Evolutionary conservation across 2,888 invertebrate species (phyloP).

Genomic region (Chydorus sphaericus): DNA sequence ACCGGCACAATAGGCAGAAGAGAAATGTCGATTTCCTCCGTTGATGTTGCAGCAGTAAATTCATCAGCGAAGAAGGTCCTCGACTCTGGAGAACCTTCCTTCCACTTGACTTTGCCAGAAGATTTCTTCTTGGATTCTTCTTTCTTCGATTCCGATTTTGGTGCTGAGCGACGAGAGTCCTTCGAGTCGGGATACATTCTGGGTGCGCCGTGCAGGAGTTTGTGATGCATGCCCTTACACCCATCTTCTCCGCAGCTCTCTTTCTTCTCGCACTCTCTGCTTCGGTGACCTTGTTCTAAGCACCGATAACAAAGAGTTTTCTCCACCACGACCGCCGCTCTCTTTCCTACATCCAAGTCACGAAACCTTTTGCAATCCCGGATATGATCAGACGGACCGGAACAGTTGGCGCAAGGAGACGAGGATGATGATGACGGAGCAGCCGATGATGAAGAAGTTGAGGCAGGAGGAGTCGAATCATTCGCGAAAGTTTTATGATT

Average conservation of each 20-base stretch:
- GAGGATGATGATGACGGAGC: not conserved
- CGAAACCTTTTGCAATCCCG: not conserved
- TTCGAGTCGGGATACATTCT: not conserved
- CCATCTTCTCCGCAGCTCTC: not conserved
- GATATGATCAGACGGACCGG: not conserved
- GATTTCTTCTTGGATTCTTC: too few relatives aligned
- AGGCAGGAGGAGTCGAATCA: too few relatives aligned
- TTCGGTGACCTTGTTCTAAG: not conserved
- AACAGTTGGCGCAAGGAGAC: not conserved
- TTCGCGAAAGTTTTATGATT: too few relatives aligned
- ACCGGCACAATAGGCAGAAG: constrained; percentile 9
- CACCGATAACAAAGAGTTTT: not conserved
- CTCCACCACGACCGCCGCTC: not conserved
- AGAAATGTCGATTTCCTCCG: not conserved
- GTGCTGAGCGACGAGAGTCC: too few relatives aligned
- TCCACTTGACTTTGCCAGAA: too few relatives aligned
- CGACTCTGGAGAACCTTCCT: too few relatives aligned
- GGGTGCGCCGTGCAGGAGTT: not conserved
- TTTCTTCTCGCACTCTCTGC: not conserved
- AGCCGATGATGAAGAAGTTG: too few relatives aligned
- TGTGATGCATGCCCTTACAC: not conserved
- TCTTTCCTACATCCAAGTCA: not conserved
- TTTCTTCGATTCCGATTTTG: too few relatives aligned
- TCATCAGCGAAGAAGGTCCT: too few relatives aligned
- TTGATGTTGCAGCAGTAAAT: too few relatives aligned